Conservation (phyloP, 2,113 vertebrate genomes). For the Psilopogon haemacephalus region DNA sequence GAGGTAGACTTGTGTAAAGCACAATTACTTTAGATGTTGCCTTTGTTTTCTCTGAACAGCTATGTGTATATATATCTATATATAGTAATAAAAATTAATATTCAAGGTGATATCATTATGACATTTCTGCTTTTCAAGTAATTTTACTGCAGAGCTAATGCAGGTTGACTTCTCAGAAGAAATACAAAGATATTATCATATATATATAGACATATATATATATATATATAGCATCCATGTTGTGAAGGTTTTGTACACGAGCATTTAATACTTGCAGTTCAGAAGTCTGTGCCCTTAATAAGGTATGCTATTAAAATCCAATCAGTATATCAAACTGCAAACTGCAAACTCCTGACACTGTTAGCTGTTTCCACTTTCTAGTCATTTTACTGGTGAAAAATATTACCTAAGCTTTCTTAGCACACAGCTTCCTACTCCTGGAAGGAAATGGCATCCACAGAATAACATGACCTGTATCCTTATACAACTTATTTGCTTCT, state of each 20-base stretch:
- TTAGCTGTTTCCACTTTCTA: not conserved
- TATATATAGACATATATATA: not conserved
- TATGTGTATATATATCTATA: not conserved
- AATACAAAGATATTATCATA: not conserved
- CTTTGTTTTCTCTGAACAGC: not conserved
- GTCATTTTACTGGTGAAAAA: not conserved
- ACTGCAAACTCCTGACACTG: not conserved
- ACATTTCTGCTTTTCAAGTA: conserved; percentile 28
- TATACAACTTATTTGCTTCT: not conserved
- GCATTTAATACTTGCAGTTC: conserved; percentile 24
- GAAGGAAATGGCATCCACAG: not conserved
- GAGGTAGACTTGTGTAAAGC: not conserved
- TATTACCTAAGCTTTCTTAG: not conserved
- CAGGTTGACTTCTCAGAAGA: not conserved
- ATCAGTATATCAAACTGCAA: not conserved
- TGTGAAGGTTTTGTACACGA: conserved; percentile 26
- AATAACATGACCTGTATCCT: not conserved
- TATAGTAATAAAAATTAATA: not conserved
- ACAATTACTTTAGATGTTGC: not conserved
- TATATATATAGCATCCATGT: not conserved
- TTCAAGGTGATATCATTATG: not conserved
- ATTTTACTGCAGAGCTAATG: conserved; percentile 51
- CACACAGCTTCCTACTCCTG: not conserved
- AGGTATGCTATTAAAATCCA: not conserved
- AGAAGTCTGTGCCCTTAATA: not conserved